phyloP scores from a whole-genome alignment of 2,797 vertebrate species.

The Alfaro cultratus region DNA sequence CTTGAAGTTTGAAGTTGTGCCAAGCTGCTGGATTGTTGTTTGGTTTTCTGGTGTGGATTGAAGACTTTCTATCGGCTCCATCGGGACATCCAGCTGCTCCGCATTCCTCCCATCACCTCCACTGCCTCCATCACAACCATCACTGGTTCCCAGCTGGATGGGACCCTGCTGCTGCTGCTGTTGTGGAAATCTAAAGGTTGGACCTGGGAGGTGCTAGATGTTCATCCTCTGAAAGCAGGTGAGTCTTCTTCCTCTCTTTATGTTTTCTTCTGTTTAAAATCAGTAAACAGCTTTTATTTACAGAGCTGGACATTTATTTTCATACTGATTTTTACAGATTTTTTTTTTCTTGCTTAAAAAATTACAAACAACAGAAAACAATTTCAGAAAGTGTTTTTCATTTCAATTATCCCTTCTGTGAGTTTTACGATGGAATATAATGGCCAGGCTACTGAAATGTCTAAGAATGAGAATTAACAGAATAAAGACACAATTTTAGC shows the following conservation, averaged over 20 bases:
- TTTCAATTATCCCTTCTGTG: no score
- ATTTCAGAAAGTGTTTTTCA: no score
- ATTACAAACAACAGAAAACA: no score
- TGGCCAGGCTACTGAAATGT: no score
- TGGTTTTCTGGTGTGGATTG: conserved; percentile 43
- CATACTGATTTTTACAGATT: no score
- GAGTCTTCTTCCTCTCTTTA: conserved; percentile 41
- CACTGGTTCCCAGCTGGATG: conserved; percentile 76
- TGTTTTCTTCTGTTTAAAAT: neutral
- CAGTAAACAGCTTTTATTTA: neutral
- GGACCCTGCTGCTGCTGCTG: conserved; percentile 48
- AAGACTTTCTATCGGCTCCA: conserved; percentile 28
- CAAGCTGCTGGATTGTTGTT: conserved; percentile 40
- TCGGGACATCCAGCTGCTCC: conserved; percentile 46
- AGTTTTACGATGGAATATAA: no score
- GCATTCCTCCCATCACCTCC: conserved; percentile 16
- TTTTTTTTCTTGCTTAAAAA: no score
- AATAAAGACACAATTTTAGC: no score
- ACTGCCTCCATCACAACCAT: conserved; percentile 48
- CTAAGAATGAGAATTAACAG: no score
- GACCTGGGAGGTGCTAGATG: conserved; percentile 77
- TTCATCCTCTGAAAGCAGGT: conserved; percentile 80
- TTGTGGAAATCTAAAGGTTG: conserved; percentile 72
- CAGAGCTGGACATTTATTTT: no score
- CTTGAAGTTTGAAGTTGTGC: conserved; percentile 22